A percentile compares a stretch with the other conserved stretches of the same genome.
Conservation (phyloP, 2,797 vertebrate genomes). For the Anableps anableps region DNA sequence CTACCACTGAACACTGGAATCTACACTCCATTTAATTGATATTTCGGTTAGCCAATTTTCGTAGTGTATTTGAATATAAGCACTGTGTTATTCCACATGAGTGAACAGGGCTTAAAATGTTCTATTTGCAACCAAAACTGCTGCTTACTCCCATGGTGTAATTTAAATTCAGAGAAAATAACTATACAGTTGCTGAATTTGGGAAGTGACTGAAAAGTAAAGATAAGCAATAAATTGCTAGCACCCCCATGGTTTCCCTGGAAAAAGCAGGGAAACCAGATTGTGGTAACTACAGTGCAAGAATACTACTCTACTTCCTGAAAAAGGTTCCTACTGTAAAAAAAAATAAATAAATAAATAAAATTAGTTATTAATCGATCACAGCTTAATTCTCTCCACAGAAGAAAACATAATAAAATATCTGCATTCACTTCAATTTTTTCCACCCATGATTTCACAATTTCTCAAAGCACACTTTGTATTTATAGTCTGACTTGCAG, state of each 20-base stretch:
- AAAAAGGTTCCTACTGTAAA: background rate
- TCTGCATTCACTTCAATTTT: constrained; percentile 2
- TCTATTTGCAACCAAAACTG: background rate
- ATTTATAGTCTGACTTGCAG: constrained; percentile 44
- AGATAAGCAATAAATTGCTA: background rate
- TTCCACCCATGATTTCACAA: constrained; percentile 29
- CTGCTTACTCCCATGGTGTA: background rate
- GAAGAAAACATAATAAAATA: constrained; percentile 2
- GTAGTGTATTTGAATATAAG: background rate
- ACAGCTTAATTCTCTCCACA: background rate
- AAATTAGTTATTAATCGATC: background rate
- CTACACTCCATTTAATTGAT: background rate
- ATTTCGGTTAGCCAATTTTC: background rate
- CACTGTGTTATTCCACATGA: background rate
- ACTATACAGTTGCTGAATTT: background rate
- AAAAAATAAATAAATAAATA: too few relatives aligned
- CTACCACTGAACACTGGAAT: background rate
- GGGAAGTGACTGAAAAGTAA: background rate
- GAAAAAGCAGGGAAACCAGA: background rate
- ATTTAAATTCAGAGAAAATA: background rate
- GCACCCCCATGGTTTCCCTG: background rate
- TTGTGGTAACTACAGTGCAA: background rate
- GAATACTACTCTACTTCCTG: background rate
- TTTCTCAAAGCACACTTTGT: constrained; percentile 46
- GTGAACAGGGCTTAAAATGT: background rate